These are phyloP conservation scores for Pipistrellus pygmaeus DNA, from an alignment of 2,797 vertebrate genomes.

Conservation along the genomic window DNA sequence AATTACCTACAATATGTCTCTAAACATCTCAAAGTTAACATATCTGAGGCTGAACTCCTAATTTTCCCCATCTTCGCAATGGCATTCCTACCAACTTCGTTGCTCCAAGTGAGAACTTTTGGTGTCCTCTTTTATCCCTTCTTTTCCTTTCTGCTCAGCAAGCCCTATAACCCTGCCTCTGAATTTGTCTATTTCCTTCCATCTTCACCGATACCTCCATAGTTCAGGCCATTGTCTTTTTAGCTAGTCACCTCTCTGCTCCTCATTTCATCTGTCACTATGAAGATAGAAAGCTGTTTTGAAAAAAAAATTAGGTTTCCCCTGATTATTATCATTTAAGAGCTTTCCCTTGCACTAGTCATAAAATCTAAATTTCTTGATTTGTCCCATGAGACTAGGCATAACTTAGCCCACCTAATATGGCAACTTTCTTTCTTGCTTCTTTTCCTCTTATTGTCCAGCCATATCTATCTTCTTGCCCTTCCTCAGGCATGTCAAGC, in stretches of 20 bases:
- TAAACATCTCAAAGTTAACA: background rate
- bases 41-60: background rate
- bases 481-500: background rate
- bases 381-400: background rate
- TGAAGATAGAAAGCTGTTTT: background rate
- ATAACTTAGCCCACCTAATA: too few relatives aligned
- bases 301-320: background rate
- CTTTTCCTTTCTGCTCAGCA: too few relatives aligned
- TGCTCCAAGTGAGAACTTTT: background rate
- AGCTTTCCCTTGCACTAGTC: background rate
- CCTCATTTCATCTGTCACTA: background rate
- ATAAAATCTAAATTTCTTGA: background rate
- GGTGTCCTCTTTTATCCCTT: background rate
- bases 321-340: background rate
- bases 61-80: background rate
- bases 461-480: background rate
- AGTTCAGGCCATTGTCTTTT: background rate
- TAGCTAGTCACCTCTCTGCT: background rate
- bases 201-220: accelerated
- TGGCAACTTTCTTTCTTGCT: background rate
- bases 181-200: background rate
- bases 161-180: background rate
- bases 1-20: background rate
- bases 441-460: background rate
- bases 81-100: accelerated